Evolutionary conservation across 2,113 vertebrate species (phyloP).

Genomic region (Cranoglanis bouderius): DNA sequence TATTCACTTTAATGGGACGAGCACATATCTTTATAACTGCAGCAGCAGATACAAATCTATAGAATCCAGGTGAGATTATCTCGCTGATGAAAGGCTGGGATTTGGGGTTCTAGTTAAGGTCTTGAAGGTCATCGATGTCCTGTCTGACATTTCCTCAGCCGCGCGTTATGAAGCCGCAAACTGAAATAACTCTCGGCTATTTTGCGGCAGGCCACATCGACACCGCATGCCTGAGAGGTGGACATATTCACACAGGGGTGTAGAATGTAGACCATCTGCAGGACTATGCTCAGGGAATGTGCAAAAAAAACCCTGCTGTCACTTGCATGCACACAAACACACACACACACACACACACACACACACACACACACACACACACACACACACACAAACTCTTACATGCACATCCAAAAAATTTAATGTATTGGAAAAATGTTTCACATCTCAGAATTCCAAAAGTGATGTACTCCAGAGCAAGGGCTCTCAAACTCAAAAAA

Average conservation of each 20-base stretch:
- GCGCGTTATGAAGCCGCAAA: neutral
- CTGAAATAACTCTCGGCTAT: conserved; percentile 26
- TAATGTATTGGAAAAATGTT: neutral
- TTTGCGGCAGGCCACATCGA: neutral
- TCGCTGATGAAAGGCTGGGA: neutral
- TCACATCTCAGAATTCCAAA: neutral
- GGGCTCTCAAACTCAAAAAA: neutral
- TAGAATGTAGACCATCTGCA: conserved; percentile 43
- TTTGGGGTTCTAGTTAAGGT: neutral
- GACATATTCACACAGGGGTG: conserved; percentile 30
- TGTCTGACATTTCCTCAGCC: conserved; percentile 6
- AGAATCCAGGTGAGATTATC: neutral
- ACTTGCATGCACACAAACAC: neutral
- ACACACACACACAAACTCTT: neutral
- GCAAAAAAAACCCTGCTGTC: conserved; percentile 14
- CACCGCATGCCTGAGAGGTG: conserved; percentile 14
- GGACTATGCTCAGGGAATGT: conserved; percentile 29
- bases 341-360: neutral
- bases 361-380: neutral
- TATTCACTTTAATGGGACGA: neutral
- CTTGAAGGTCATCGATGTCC: neutral
- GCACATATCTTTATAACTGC: neutral
- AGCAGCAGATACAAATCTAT: neutral
- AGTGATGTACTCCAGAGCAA: neutral
- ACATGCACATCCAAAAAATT: neutral